These are phyloP conservation scores for Ricordea florida DNA, from an alignment of 92 coral and sea anemone genomes.

Conservation along the genomic window DNA sequence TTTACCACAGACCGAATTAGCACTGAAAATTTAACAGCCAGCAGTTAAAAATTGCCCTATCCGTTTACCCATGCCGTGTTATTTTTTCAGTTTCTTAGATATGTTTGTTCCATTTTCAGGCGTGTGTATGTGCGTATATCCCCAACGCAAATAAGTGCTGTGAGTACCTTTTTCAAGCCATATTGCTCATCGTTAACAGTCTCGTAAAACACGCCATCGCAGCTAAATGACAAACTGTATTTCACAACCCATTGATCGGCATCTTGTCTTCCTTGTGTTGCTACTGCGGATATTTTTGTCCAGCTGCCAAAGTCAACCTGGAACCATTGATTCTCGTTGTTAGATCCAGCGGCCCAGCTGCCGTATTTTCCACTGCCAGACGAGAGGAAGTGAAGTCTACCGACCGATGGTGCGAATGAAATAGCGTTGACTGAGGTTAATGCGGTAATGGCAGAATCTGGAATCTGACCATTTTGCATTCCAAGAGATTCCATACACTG, in stretches of 20 bases:
- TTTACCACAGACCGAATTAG: too few relatives aligned
- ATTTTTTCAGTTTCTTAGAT: too few relatives aligned
- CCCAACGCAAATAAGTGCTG: too few relatives aligned
- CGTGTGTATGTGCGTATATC: too few relatives aligned
- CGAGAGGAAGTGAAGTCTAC: constrained; percentile 7
- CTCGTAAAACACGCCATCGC: neutral
- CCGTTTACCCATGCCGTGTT: too few relatives aligned
- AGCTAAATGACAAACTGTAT: neutral
- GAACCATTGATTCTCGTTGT: neutral
- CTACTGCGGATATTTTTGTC: neutral
- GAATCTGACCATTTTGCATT: constrained; percentile 9
- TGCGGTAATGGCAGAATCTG: constrained; percentile 9
- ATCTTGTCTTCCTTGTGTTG: constrained; percentile 20
- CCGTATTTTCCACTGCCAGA: constrained; percentile 22
- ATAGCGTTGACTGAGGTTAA: neutral
- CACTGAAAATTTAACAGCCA: too few relatives aligned
- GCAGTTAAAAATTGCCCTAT: too few relatives aligned
- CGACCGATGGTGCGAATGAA: neutral
- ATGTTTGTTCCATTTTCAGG: too few relatives aligned
- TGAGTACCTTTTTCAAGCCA: neutral
- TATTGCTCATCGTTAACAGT: neutral
- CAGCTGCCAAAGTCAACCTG: constrained; percentile 12
- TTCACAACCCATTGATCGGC: neutral
- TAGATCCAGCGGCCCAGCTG: neutral
- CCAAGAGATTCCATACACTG: constrained; percentile 22